Conservation (phyloP, 2,113 vertebrate species). For the cat (Felis catus) region DNA sequence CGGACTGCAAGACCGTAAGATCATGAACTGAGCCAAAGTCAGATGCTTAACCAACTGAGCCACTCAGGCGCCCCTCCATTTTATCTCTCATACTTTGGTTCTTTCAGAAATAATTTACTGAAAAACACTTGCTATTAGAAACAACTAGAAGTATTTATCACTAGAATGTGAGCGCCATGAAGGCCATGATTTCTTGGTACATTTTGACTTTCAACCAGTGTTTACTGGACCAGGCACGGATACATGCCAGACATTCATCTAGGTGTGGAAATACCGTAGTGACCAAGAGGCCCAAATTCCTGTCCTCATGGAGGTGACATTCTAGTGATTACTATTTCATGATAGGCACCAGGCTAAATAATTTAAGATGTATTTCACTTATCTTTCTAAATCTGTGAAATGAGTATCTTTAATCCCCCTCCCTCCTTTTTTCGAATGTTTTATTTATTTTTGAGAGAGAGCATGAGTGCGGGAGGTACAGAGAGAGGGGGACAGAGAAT, state of each 20-base stretch:
- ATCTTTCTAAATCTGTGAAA: constrained; percentile 3
- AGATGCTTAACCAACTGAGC: no score
- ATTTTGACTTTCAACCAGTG: not conserved
- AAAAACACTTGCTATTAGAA: constrained; percentile 26
- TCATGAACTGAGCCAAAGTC: no score
- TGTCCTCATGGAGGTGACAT: not conserved
- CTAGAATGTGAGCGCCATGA: not conserved
- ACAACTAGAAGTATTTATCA: not conserved
- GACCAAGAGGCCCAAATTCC: not conserved
- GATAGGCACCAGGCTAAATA: not conserved
- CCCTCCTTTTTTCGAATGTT: no score
- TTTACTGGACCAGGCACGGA: not conserved
- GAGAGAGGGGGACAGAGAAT: no score
- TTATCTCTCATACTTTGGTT: constrained; percentile 1
- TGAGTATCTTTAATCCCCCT: not conserved
- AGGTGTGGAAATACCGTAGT: not conserved
- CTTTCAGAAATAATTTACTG: constrained; percentile 5
- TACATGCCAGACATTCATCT: not conserved
- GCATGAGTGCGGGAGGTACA: no score
- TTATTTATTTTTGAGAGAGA: no score
- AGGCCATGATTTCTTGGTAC: not conserved
- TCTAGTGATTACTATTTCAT: constrained; percentile 22
- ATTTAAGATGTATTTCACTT: constrained; percentile 3
- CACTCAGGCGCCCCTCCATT: not conserved
- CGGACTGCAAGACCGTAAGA: no score